These are phyloP conservation scores for Pandion haliaetus DNA, from an alignment of 2,113 vertebrate species.

Conservation along the genomic window DNA sequence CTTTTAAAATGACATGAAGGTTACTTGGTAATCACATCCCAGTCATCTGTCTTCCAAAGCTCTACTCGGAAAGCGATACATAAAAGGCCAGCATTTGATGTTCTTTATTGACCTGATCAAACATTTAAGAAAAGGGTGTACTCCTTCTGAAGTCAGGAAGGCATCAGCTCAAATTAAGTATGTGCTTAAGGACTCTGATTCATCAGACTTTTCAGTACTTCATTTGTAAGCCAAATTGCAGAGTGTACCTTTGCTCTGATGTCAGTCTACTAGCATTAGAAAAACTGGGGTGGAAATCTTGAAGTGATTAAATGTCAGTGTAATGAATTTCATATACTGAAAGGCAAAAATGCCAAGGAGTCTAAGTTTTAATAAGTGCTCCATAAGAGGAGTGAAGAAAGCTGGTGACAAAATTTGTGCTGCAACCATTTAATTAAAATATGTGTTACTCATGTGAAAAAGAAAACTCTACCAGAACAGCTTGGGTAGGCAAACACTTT, in stretches of 20 bases:
- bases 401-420: neutral
- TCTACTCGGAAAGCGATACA: neutral
- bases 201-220: neutral
- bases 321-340: neutral
- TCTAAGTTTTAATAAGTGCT: neutral
- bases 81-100: neutral
- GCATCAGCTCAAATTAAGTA: neutral
- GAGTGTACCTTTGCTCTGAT: neutral
- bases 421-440: neutral
- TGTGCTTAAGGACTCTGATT: neutral
- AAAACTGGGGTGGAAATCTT: neutral
- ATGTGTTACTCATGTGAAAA: neutral
- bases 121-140: neutral
- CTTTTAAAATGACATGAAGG: neutral
- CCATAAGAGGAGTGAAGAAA: neutral
- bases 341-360: neutral
- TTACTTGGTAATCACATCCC: neutral
- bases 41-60: neutral
- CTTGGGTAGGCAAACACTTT: neutral
- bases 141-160: neutral
- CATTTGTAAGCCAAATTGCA: neutral
- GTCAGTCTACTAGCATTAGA: neutral
- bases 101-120: neutral
- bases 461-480: neutral
- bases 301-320: neutral